A percentile compares a stretch with the other conserved stretches of the same genome.
Evolutionary conservation across 1,140 invertebrate species (phyloP).

Genomic region (Drosophila guanche): DNA sequence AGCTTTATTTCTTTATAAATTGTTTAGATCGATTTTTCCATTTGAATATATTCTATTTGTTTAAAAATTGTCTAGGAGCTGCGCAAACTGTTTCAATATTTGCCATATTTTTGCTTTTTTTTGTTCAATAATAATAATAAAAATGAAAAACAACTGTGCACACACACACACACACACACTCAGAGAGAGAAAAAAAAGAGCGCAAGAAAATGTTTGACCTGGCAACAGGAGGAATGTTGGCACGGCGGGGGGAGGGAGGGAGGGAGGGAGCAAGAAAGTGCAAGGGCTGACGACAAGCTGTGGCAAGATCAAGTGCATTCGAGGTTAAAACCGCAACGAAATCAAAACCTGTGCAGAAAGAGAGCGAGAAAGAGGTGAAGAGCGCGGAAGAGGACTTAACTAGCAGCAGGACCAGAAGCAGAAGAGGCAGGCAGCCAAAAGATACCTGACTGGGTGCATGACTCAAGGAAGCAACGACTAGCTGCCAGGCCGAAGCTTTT

Average conservation of each 20-base stretch:
- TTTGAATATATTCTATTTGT: not conserved
- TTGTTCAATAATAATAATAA: constrained; percentile 5
- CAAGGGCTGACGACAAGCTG: constrained; percentile 54
- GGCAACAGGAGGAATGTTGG: not conserved
- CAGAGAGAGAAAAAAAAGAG: constrained; percentile 8
- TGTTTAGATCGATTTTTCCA: constrained; percentile 5
- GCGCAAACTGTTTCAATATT: constrained; percentile 43
- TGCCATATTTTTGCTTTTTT: not conserved
- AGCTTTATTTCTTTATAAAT: not conserved
- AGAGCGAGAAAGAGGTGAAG: constrained; percentile 7
- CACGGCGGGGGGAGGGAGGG: not conserved
- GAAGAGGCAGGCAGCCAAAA: not conserved
- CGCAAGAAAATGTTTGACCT: constrained; percentile 3
- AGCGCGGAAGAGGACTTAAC: not conserved
- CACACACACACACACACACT: too few species aligned
- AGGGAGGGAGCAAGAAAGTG: not conserved
- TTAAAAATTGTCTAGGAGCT: not conserved
- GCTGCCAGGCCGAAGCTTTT: too few species aligned
- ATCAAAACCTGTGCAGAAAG: constrained; percentile 37
- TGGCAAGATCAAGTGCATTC: constrained; percentile 60
- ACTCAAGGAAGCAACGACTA: constrained; percentile 7
- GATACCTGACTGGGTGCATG: constrained; percentile 22
- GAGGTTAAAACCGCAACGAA: constrained; percentile 39
- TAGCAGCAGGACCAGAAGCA: too few species aligned
- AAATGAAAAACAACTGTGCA: constrained; percentile 34